Base-by-base conservation (phyloP, 2,888 invertebrate genomes). In the Caenorhabditis becei region DNA sequence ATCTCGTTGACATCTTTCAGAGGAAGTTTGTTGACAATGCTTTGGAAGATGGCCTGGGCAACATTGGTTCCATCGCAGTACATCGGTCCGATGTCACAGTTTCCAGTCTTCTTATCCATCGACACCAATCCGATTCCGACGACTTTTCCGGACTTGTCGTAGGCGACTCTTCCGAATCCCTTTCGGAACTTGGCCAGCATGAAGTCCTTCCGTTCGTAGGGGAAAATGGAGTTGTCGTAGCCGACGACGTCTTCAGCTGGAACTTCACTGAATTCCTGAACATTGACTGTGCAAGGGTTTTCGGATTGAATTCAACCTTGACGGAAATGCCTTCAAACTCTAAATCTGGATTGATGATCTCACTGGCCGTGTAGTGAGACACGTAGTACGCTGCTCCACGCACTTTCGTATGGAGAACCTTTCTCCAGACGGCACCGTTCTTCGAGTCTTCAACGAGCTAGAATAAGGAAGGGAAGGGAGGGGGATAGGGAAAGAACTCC, bases 21-120 rank as follows among this genome's bases (percentile, higher is more conserved):
- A 5, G 59, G 51, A 2, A 66, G 23, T 18, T 80, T 69, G 2
- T 37, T 7, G 0, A 80, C 44, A 59, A 80, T 80, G 35, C 35
- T 59, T 24, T 80, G 74, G 65, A 80, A 80, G 8, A 80, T 80
- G 0, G 80, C 80, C n/a, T 80, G 80, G 3, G 80, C 75, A 8
- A 54, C 44, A 20, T 51, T 49, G 35, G 24, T 75, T 26, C 44
- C 56, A 28, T 80, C 74, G 32, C 65, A 63, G 41, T 80, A 80
- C 28, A 80, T 47, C 5, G 80, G 80, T 0, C 80, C 80, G 41
- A 80, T 65, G 11, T 62, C 65, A 47, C 69, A 69, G 35, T 59
- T 28, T 28, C 75, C 75, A n/a, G 58, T 51, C 32, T 53, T 16
- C 5, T 51, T 16, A 47, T 70, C 59, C 10, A 28, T 44, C 4